phyloP scores from a whole-genome alignment of 2,888 invertebrate genomes.

The Griposia aprilina region DNA sequence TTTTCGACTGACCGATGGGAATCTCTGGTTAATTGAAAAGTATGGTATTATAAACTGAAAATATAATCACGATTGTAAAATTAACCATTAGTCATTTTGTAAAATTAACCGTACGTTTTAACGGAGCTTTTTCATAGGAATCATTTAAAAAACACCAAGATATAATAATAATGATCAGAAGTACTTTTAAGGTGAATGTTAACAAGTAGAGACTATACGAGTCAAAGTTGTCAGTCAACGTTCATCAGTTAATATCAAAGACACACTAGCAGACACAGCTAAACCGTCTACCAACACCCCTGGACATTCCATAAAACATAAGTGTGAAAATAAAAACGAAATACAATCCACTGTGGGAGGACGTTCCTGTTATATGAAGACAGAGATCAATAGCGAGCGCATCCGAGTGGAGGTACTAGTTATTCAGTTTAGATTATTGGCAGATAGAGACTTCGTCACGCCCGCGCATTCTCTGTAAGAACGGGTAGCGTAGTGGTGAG shows the following conservation, averaged over 20 bases:
- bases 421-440: slow-evolving; percentile 68
- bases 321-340: slow-evolving; percentile 53
- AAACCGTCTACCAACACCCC: background rate
- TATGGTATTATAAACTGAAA: slow-evolving; percentile 40
- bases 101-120: slow-evolving; percentile 19
- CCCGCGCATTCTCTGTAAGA: slow-evolving; percentile 62
- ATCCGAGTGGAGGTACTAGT: slow-evolving; percentile 65
- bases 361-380: slow-evolving; percentile 59
- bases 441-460: slow-evolving; percentile 67
- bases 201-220: background rate
- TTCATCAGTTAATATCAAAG: no score
- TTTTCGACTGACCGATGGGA: slow-evolving; percentile 64
- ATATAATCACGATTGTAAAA: slow-evolving; percentile 34
- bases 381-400: slow-evolving; percentile 62
- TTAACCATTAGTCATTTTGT: slow-evolving; percentile 22
- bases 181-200: background rate
- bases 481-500: slow-evolving; percentile 59
- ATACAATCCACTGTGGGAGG: slow-evolving; percentile 56
- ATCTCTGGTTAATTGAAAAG: slow-evolving; percentile 59
- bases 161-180: background rate
- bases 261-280: background rate
- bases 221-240: no score
- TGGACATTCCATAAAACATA: slow-evolving; percentile 17
- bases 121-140: slow-evolving; percentile 13
- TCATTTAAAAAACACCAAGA: background rate